Evolutionary conservation across 1,140 invertebrate genomes (phyloP).

Genomic region (Chrysomallon squamiferum): DNA sequence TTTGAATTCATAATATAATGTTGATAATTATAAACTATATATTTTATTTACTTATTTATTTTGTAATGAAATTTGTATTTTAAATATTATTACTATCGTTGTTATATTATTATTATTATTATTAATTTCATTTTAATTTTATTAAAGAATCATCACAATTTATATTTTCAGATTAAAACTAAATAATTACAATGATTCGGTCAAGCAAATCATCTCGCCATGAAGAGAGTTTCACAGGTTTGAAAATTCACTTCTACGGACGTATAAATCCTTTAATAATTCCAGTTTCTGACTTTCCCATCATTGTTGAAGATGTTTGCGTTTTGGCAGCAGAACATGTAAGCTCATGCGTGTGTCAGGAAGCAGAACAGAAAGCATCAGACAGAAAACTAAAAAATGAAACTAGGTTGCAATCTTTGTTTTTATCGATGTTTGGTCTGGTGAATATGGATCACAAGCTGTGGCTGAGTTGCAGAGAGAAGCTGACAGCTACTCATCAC

Average conservation of each 20-base stretch:
- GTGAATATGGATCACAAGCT: neutral
- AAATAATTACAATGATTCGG: too few species aligned
- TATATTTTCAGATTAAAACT: too few species aligned
- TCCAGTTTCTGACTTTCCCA: neutral
- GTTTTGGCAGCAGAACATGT: neutral
- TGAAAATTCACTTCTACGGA: constrained; percentile 4
- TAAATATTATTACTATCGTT: too few species aligned
- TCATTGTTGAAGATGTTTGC: neutral
- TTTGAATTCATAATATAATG: too few species aligned
- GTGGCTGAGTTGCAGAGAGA: neutral
- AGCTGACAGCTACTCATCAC: neutral
- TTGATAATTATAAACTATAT: too few species aligned
- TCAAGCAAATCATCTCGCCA: too few species aligned
- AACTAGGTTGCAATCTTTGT: neutral
- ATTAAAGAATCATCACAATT: too few species aligned
- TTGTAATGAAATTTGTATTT: too few species aligned
- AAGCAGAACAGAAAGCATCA: neutral
- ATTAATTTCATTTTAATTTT: too few species aligned
- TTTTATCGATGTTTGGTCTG: neutral
- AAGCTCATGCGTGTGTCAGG: neutral
- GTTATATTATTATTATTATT: too few species aligned
- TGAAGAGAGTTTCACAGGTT: too few species aligned
- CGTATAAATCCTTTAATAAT: neutral
- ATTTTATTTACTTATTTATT: too few species aligned
- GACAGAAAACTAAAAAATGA: neutral